Evolutionary conservation across 2,113 vertebrate species (phyloP), one percentile per base, ranked within the genome.

Genomic region (Progne subis): DNA sequence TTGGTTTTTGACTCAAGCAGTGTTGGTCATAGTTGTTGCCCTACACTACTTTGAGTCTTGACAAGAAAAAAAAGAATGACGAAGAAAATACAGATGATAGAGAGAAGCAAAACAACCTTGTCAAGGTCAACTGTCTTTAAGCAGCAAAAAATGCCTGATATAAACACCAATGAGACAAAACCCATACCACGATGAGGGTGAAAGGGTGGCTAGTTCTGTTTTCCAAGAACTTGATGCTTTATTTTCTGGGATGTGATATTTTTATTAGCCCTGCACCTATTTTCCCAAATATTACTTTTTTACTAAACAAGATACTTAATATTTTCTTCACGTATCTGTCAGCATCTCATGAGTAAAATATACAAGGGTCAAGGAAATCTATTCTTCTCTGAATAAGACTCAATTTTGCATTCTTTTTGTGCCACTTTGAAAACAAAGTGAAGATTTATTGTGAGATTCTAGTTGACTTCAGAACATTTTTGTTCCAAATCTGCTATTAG

Each of bases 181-280:
- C 3, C 23, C n/a, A 52, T 9, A 55, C n/a, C 23, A 78, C 1
- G 0, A 25, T 17, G 18, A 60, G 37, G 78, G 11, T 6, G 4
- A 82, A 83, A 53, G 5, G 57, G 41, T 8, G 39, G 20, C 19
- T 76, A 39, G 4, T 46, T 64, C 37, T 72, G 16, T 37, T 79
- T 80, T 65, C n/a, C 52, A 50, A 46, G 37, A 83, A 16, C 67
- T 59, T 14, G 2, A 14, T 68, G 7, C 11, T 67, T 67, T 57
- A 41, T 53, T 85, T 44, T 29, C 31, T 74, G 28, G 8, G 18
- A 18, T 39, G 3, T 47, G 18, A 18, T 90, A 28, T 5, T 86
- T 88, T 86, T 74, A 29, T 69, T 86, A 80, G 37, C 20, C 13
- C 28, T 56, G 29, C 3, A 5, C 0, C 1, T 52, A 44, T 74